Evolutionary conservation across 2,888 invertebrate species (phyloP), one percentile per base, ranked within the genome.

Genomic region (Cylindroiulus punctatus): DNA sequence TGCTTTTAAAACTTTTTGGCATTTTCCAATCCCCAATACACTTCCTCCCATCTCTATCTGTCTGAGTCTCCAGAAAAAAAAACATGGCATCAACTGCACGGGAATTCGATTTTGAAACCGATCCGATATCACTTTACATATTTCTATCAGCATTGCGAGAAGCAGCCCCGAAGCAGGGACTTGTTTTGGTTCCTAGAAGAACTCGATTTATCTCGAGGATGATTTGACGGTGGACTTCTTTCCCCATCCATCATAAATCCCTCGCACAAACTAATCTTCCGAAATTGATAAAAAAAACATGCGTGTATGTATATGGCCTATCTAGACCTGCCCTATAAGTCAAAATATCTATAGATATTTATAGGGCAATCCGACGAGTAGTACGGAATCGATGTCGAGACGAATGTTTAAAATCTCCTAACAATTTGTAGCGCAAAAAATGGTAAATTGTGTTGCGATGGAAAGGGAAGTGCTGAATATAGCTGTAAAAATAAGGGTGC

Each of bases 111-210:
- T 82, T 42, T 42, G 17, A 82, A 82, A 82, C 82, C 82, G 82
- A 82, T 82, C 82, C 22, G 82, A 82, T 82, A 42, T 36, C 22
- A 32, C 82, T 82, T 82, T 82, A 42, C 82, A 82, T 82, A 82
- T 82, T 82, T 82, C 22, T 65, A 65, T 65, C 26, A 65, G 65
- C 65, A 65, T 26, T 65, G 65, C 65, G 65, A 26, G 65, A 65
- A 65, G 65, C n/a, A 10, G 65, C 65, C n/a, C 65, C 65, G 65
- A 65, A 65, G 65, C 65, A 65, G n/a, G 8, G 65, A 26, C 65
- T 65, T 65, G 65, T 65, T 65, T 65, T 65, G 65, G 65, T 65
- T 22, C 19, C 65, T 26, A 1, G 26, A 22, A 65, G 26, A 65
- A 65, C 65, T 65, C 65, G 65, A 65, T 65, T 65, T 65, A 65